These are phyloP conservation scores for Cephalopterus ornatus DNA, from an alignment of 2,113 vertebrate genomes.

Conservation along the genomic window DNA sequence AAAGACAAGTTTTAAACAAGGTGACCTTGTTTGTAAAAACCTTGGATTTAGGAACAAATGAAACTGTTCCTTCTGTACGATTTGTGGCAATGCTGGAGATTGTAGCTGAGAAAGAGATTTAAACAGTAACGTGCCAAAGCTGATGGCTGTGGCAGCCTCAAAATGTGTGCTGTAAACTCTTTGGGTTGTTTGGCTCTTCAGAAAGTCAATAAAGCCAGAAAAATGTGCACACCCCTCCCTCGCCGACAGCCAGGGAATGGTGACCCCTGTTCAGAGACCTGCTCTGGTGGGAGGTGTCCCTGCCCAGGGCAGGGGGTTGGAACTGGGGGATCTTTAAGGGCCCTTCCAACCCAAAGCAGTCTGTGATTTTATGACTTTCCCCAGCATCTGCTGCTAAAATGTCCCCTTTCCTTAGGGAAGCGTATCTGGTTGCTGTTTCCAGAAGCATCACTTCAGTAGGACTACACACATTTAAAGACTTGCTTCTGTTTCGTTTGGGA, in stretches of 20 bases:
- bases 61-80: background rate
- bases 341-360: background rate
- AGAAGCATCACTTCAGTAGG: background rate
- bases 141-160: background rate
- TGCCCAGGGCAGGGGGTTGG: background rate
- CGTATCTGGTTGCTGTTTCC: background rate
- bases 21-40: background rate
- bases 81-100: background rate
- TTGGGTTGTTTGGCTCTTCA: background rate
- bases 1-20: background rate
- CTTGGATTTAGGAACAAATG: background rate
- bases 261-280: background rate
- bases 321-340: too few relatives aligned
- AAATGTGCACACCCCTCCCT: background rate
- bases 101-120: background rate
- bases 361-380: background rate
- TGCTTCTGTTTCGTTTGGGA: background rate
- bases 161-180: background rate
- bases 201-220: background rate
- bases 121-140: background rate
- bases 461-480: background rate
- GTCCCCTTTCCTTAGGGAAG: background rate
- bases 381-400: background rate
- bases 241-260: background rate
- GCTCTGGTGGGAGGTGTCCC: background rate